Percentiles rank a stretch among this genome's conserved stretches.
Conservation (phyloP, 2,888 invertebrate species). For the Rhagonycha fulva region DNA sequence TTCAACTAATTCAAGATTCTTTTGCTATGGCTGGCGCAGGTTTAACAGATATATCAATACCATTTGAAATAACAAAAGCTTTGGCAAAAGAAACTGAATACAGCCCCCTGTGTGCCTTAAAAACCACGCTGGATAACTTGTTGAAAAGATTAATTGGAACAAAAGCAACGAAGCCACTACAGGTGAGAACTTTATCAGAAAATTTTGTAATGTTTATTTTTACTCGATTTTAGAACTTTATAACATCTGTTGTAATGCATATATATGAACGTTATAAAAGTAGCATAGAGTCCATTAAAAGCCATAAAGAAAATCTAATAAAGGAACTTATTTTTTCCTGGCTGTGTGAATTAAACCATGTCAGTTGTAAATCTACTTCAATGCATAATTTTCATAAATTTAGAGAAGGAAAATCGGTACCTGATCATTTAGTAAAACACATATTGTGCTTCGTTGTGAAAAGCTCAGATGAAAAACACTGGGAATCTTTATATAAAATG, state of each 20-base stretch:
- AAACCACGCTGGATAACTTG: not conserved
- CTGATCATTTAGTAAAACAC: not conserved
- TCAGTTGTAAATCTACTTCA: not conserved
- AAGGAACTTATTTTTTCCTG: not conserved
- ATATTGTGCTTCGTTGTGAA: not conserved
- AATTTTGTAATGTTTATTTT: not conserved
- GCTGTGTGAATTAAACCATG: not conserved
- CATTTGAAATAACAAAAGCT: conserved; percentile 64
- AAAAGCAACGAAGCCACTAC: not conserved
- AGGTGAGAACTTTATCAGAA: not conserved
- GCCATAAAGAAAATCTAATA: not conserved
- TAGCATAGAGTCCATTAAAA: rapidly evolving
- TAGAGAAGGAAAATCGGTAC: not conserved
- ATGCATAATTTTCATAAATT: not conserved
- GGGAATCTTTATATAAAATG: too few relatives aligned
- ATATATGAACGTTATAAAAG: not conserved
- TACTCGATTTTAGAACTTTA: not conserved
- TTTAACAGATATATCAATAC: conserved; percentile 57
- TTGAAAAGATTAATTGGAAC: not conserved
- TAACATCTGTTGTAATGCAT: not conserved
- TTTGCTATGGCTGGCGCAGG: conserved; percentile 59
- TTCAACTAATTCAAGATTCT: conserved; percentile 61
- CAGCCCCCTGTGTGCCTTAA: conserved; percentile 58
- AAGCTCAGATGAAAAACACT: too few relatives aligned
- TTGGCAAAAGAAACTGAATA: conserved; percentile 63